phyloP scores from a whole-genome alignment of 2,113 vertebrate genomes.

The Podarcis cretensis region DNA sequence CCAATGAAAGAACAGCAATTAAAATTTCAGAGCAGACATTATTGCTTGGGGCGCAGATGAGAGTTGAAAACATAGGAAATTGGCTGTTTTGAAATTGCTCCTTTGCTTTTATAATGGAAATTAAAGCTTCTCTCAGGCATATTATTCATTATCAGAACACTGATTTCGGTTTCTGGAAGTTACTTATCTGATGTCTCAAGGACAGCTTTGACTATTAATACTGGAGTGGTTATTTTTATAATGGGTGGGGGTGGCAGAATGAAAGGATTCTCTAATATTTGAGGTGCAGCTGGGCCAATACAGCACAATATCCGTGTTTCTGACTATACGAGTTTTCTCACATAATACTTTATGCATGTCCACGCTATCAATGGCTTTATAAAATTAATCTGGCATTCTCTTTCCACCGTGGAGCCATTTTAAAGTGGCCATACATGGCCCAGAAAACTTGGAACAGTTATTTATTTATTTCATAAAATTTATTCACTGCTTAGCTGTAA shows the following conservation, averaged over 20 bases:
- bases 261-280: not conserved
- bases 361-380: not conserved
- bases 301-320: not conserved
- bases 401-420: not conserved
- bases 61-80: conserved; percentile 58
- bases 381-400: not conserved
- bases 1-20: conserved; percentile 65
- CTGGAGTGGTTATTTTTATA: not conserved
- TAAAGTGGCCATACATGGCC: not conserved
- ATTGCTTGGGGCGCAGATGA: conserved; percentile 53
- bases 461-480: too few species aligned
- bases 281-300: conserved; percentile 1
- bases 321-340: not conserved
- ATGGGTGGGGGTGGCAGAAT: not conserved
- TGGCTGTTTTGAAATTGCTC: conserved; percentile 57
- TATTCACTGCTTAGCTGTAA: too few species aligned
- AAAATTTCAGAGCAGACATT: conserved; percentile 55
- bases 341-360: not conserved
- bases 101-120: conserved; percentile 31
- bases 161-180: conserved; percentile 24
- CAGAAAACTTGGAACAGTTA: not conserved
- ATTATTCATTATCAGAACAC: conserved; percentile 28
- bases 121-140: conserved; percentile 10
- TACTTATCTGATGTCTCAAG: conserved; percentile 52
- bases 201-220: conserved; percentile 27